Evolutionary conservation across 2,113 vertebrate species (phyloP).

Genomic region (Nothocercus nigrocapillus): DNA sequence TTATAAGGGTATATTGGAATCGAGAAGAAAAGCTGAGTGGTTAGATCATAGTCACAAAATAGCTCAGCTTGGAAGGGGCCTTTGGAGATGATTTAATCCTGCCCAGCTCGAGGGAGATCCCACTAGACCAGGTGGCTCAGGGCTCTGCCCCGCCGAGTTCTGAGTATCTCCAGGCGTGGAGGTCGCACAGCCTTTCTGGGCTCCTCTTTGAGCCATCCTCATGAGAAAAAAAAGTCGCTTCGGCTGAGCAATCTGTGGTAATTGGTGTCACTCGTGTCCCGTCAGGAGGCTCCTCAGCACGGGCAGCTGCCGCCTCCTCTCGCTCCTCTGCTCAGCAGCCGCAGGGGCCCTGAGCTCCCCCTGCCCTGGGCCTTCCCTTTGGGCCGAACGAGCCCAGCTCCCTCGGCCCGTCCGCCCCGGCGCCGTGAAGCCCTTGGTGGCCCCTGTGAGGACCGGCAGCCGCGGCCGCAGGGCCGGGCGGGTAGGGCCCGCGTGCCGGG

Average conservation of each 20-base stretch:
- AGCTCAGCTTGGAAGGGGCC: neutral
- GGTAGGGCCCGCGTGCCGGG: too few relatives aligned
- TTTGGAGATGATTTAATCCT: neutral
- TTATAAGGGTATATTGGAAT: neutral
- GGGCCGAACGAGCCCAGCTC: neutral
- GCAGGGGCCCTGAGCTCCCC: neutral
- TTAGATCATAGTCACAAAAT: neutral
- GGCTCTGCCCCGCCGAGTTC: neutral
- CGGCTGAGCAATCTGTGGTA: neutral
- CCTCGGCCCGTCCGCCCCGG: neutral
- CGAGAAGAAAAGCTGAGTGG: neutral
- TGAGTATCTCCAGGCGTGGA: neutral
- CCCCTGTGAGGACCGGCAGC: neutral
- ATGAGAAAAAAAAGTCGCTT: neutral
- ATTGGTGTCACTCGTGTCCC: neutral
- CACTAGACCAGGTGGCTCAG: neutral
- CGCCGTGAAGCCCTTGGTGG: neutral
- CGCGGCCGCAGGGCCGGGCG: too few relatives aligned
- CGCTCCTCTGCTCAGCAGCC: neutral
- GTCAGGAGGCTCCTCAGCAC: neutral
- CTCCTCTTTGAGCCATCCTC: neutral
- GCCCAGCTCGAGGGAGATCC: neutral
- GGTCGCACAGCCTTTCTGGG: neutral
- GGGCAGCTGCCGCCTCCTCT: neutral
- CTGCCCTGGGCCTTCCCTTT: rapidly evolving